phyloP scores from a whole-genome alignment of 1,140 invertebrate genomes.

The Babylonia areolata region DNA sequence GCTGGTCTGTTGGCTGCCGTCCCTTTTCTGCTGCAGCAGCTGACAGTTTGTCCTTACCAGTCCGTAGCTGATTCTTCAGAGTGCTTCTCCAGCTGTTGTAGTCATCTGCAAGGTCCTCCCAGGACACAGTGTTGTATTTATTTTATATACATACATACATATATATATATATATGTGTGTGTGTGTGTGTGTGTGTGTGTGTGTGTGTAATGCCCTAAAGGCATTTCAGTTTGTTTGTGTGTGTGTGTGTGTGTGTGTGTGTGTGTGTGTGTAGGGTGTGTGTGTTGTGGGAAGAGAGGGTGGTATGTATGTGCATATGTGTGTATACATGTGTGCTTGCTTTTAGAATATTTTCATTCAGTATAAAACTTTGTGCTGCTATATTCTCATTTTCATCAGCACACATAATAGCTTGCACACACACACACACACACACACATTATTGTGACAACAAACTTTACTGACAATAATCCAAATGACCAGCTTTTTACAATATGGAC shows the following conservation, averaged over 20 bases:
- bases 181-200: neutral
- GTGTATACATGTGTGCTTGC: neutral
- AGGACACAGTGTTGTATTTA: too few relatives aligned
- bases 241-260: too few relatives aligned
- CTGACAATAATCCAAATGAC: conserved; percentile 29
- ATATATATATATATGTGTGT: neutral
- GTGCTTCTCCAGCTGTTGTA: too few relatives aligned
- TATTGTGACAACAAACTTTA: conserved; percentile 38
- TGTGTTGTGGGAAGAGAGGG: too few relatives aligned
- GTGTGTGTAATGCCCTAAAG: too few relatives aligned
- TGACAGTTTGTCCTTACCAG: too few relatives aligned
- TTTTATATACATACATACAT: neutral
- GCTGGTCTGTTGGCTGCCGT: too few relatives aligned
- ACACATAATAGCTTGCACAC: too few relatives aligned
- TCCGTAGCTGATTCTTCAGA: too few relatives aligned
- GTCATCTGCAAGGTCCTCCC: too few relatives aligned
- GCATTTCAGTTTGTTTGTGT: too few relatives aligned
- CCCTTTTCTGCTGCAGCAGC: too few relatives aligned
- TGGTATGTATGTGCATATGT: neutral
- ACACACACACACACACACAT: neutral
- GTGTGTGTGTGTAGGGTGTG: neutral
- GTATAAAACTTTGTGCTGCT: neutral
- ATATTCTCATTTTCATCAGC: neutral
- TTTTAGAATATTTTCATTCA: neutral
- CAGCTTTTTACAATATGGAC: conserved; percentile 39